phyloP scores from a whole-genome alignment of 2,797 vertebrate genomes.

The Ispidina picta region DNA sequence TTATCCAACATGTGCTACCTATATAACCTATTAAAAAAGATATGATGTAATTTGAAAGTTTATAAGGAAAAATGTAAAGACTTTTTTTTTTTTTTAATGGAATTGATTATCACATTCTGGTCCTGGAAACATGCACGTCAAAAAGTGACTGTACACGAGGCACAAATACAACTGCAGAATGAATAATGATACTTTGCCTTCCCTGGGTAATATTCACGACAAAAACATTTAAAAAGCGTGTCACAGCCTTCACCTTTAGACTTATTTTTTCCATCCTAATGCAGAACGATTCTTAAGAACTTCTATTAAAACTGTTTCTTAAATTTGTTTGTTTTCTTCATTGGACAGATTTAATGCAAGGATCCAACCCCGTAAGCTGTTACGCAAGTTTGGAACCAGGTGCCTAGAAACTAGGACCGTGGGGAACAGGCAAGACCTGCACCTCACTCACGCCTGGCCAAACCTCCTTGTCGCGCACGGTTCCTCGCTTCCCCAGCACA shows the following conservation, averaged over 20 bases:
- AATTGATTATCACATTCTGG: not conserved
- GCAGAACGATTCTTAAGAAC: fast-evolving
- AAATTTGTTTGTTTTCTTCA: not conserved
- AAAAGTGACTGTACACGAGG: fast-evolving
- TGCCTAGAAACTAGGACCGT: fast-evolving
- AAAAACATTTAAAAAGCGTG: fast-evolving
- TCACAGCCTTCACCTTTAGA: not conserved
- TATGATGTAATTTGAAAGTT: fast-evolving
- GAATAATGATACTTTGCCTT: not conserved
- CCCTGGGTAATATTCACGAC: fast-evolving
- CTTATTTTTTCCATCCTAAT: not conserved
- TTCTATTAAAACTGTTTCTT: not conserved
- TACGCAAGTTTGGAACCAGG: fast-evolving
- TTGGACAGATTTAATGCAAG: too few relatives aligned
- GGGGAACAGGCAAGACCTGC: not conserved
- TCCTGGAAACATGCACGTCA: fast-evolving
- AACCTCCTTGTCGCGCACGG: fast-evolving
- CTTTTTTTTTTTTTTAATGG: not conserved
- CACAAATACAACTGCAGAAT: not conserved
- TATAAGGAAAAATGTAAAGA: not conserved
- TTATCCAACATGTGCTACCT: not conserved
- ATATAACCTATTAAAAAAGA: not conserved
- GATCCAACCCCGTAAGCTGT: fast-evolving
- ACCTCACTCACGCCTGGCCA: fast-evolving
- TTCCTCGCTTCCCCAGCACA: not conserved